Conservation (phyloP, 2,888 invertebrate species). For the Abscondita cerata region DNA sequence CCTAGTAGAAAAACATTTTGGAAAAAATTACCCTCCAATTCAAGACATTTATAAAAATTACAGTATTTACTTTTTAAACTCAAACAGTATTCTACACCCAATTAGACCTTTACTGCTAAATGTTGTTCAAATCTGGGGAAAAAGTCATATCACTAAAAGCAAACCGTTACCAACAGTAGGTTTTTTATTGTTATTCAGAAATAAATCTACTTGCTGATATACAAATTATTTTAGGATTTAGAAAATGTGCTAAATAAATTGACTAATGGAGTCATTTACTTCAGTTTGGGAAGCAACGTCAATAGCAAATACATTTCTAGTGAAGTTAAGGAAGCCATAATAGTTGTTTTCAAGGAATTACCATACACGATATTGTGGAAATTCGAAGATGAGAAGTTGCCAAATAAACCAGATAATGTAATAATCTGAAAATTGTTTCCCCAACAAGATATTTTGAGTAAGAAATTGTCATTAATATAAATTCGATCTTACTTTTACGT, state of each 20-base stretch:
- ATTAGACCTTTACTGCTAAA: conserved; percentile 32
- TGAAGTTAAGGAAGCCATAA: conserved; percentile 39
- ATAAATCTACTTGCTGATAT: background rate
- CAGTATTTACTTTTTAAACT: conserved; percentile 33
- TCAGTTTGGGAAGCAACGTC: conserved; percentile 52
- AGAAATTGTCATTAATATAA: background rate
- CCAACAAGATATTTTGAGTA: conserved; percentile 18
- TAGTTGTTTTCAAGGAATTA: conserved; percentile 45
- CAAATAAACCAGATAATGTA: conserved; percentile 44
- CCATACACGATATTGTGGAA: conserved; percentile 51
- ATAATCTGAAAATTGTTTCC: conserved; percentile 20
- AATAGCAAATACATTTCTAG: conserved; percentile 43
- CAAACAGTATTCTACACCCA: conserved; percentile 33
- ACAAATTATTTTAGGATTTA: conserved; percentile 41
- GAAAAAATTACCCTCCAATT: background rate
- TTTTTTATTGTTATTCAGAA: background rate
- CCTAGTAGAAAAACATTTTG: conserved; percentile 14
- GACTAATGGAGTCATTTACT: conserved; percentile 47
- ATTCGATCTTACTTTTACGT: too few species aligned
- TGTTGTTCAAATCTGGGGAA: conserved; percentile 31
- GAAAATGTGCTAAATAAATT: conserved; percentile 45
- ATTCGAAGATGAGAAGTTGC: conserved; percentile 44
- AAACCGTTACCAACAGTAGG: conserved; percentile 33
- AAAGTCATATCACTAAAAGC: conserved; percentile 29
- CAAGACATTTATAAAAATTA: conserved; percentile 13